Evolutionary conservation across 2,113 vertebrate genomes (phyloP).

Genomic region (Phoenicopterus ruber): DNA sequence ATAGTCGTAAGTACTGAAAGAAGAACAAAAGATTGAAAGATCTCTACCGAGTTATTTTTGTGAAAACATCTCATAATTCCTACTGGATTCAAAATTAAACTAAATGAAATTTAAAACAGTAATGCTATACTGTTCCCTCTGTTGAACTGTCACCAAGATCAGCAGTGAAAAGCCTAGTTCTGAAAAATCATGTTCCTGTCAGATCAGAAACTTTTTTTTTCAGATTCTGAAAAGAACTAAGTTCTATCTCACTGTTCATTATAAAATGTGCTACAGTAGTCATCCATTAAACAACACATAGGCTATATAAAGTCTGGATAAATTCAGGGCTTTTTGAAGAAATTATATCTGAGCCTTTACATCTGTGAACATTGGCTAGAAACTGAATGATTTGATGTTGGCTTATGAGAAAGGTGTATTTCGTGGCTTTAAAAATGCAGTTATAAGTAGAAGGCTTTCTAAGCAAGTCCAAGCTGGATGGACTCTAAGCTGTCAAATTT

Average conservation of each 20-base stretch:
- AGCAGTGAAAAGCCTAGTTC: not conserved
- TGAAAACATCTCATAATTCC: not conserved
- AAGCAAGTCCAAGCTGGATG: not conserved
- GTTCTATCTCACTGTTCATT: not conserved
- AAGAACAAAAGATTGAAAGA: not conserved
- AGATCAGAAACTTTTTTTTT: not conserved
- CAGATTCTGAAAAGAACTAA: not conserved
- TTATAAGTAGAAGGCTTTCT: not conserved
- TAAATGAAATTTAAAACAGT: not conserved
- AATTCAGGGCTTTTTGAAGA: not conserved
- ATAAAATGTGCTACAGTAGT: not conserved
- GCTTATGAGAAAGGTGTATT: not conserved
- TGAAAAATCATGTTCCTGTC: not conserved
- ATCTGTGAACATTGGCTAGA: not conserved
- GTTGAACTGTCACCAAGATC: not conserved
- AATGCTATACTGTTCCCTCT: not conserved
- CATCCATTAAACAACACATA: not conserved
- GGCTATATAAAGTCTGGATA: not conserved
- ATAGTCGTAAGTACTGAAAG: not conserved
- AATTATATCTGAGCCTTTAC: not conserved
- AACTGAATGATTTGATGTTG: not conserved
- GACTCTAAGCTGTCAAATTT: not conserved
- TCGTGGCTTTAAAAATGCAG: not conserved
- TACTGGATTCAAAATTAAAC: not conserved
- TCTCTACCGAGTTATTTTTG: not conserved